Evolutionary conservation across 2,797 vertebrate species (phyloP).

Genomic region (Decapterus maruadsi): DNA sequence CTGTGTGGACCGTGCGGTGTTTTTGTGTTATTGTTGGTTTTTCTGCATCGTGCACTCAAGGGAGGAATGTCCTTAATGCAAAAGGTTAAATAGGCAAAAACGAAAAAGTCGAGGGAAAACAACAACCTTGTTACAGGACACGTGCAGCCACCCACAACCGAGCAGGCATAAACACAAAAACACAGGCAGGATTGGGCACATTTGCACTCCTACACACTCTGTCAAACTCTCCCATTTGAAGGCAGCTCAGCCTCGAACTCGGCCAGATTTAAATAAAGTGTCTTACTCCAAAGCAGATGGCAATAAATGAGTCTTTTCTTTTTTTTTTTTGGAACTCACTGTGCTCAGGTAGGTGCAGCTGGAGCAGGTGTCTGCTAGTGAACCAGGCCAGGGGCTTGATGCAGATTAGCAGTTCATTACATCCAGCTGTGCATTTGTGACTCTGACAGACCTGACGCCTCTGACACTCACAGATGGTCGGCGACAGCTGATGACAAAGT

Average conservation of each 20-base stretch:
- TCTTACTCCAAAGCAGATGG: slow-evolving; percentile 67
- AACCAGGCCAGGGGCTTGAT: slow-evolving; percentile 48
- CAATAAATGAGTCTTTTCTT: slow-evolving; percentile 55
- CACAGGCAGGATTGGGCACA: slow-evolving; percentile 15
- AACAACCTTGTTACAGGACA: slow-evolving; percentile 44
- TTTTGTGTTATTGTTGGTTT: slow-evolving; percentile 28
- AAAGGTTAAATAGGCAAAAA: slow-evolving; percentile 64
- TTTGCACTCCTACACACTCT: slow-evolving; percentile 41
- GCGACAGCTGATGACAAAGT: slow-evolving; percentile 50
- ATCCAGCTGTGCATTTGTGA: slow-evolving; percentile 67
- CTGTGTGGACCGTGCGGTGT: slow-evolving; percentile 16
- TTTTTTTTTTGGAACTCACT: slow-evolving; percentile 28
- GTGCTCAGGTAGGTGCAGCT: slow-evolving; percentile 65
- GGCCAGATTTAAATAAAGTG: slow-evolving; percentile 55
- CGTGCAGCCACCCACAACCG: slow-evolving; percentile 40
- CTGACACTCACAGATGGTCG: slow-evolving; percentile 51
- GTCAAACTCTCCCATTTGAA: slow-evolving; percentile 46
- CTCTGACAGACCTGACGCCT: slow-evolving; percentile 54
- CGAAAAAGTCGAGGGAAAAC: slow-evolving; percentile 43
- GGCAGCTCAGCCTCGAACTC: slow-evolving; percentile 51
- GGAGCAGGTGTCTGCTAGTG: slow-evolving; percentile 64
- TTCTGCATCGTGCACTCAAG: slow-evolving; percentile 3
- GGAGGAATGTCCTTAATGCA: slow-evolving; percentile 26
- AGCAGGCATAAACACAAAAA: slow-evolving; percentile 16
- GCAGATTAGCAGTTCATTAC: slow-evolving; percentile 69